phyloP scores from a whole-genome alignment of 23 tunicate genomes.

The Halocynthia roretzi region DNA sequence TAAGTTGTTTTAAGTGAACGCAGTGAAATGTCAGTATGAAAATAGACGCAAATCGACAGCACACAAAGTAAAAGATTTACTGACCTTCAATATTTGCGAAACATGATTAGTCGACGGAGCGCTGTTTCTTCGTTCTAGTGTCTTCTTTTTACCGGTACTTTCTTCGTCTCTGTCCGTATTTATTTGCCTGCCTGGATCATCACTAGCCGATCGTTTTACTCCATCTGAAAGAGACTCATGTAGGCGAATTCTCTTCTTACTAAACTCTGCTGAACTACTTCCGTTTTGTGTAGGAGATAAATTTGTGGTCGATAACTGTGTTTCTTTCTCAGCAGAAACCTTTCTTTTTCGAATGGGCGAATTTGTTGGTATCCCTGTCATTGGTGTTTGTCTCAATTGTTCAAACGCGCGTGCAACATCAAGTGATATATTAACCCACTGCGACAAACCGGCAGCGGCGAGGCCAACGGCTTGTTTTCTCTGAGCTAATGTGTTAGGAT shows the following conservation, averaged over 20 bases:
- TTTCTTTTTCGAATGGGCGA: conserved; percentile 7
- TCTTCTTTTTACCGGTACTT: not conserved
- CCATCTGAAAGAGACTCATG: conserved; percentile 15
- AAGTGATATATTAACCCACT: conserved; percentile 20
- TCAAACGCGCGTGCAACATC: conserved; percentile 14
- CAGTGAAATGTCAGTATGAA: not conserved
- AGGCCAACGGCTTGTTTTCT: not conserved
- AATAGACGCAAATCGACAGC: not conserved
- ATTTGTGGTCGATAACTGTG: not conserved
- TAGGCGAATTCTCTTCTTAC: not conserved
- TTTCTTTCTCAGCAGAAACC: conserved; percentile 6
- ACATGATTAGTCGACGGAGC: conserved; percentile 16
- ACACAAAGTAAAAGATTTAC: not conserved
- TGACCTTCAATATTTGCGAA: conserved; percentile 5
- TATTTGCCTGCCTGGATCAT: conserved; percentile 9
- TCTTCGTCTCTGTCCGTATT: not conserved
- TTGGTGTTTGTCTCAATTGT: conserved; percentile 3
- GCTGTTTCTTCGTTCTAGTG: conserved; percentile 27
- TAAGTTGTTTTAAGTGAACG: too few relatives aligned
- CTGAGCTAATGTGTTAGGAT: conserved; percentile 10
- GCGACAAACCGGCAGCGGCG: conserved; percentile 14
- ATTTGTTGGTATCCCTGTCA: not conserved
- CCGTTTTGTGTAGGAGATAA: not conserved
- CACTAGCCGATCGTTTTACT: conserved; percentile 20
- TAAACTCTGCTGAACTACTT: not conserved